These are phyloP conservation scores for Limenitis camilla DNA, from an alignment of 2,888 invertebrate genomes.

Conservation along the genomic window DNA sequence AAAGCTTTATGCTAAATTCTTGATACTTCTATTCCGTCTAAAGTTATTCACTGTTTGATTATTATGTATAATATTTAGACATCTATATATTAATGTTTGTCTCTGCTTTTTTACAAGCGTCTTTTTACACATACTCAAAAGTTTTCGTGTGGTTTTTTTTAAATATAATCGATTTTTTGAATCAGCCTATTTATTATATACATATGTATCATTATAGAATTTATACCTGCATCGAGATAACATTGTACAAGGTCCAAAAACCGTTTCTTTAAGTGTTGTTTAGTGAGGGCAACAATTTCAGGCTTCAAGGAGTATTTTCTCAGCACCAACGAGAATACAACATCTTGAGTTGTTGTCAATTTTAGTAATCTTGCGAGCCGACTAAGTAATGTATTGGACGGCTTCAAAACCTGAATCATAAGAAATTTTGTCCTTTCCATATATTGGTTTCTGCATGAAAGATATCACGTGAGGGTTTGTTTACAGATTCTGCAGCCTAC, in stretches of 20 bases:
- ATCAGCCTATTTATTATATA: too few species aligned
- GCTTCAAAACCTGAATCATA: constrained; percentile 81
- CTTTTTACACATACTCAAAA: too few species aligned
- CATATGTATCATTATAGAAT: background rate
- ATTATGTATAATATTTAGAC: too few species aligned
- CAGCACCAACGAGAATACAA: constrained; percentile 89
- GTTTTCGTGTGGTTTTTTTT: too few species aligned
- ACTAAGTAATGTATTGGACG: constrained; percentile 85
- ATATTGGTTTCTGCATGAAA: constrained; percentile 16
- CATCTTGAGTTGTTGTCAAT: constrained; percentile 92
- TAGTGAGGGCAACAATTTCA: constrained; percentile 83
- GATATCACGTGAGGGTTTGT: too few species aligned
- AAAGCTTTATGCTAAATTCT: too few species aligned
- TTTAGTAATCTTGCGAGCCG: constrained; percentile 90
- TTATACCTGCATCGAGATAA: constrained; percentile 86
- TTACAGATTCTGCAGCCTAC: too few species aligned
- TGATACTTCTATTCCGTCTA: too few species aligned
- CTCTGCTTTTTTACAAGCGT: too few species aligned
- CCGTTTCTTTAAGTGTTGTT: constrained; percentile 85
- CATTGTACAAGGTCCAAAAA: constrained; percentile 89
- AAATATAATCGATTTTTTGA: too few species aligned
- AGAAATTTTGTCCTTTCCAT: background rate
- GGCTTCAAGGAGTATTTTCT: constrained; percentile 84
- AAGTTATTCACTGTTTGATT: too few species aligned
- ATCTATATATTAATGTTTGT: too few species aligned